phyloP scores from a whole-genome alignment of 1,140 invertebrate species.

The Protaetia brevitarsis region DNA sequence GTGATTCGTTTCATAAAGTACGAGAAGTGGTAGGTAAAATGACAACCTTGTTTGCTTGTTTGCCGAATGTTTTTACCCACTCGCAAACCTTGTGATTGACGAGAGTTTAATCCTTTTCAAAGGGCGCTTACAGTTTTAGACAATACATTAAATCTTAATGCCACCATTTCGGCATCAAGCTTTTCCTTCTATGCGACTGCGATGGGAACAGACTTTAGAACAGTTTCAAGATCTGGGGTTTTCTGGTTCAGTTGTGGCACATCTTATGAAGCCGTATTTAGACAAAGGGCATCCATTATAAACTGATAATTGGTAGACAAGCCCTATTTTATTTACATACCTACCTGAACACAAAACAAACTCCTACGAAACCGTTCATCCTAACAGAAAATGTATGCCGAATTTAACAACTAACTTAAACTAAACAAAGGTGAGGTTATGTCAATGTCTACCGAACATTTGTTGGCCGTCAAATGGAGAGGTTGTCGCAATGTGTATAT shows the following conservation, averaged over 20 bases:
- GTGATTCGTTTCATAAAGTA: not conserved
- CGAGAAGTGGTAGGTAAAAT: not conserved
- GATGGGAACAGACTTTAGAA: conserved; percentile 30
- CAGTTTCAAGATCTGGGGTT: conserved; percentile 30
- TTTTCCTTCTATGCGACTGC: conserved; percentile 28
- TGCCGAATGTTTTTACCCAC: conserved; percentile 28
- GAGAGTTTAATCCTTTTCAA: conserved; percentile 42
- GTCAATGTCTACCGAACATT: conserved; percentile 26
- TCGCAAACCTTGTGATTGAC: conserved; percentile 33
- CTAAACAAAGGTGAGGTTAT: not conserved
- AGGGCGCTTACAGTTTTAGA: conserved; percentile 43
- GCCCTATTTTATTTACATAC: conserved; percentile 24
- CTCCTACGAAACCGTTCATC: conserved; percentile 23
- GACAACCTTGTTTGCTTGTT: conserved; percentile 19
- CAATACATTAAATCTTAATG: conserved; percentile 46
- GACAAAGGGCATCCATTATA: conserved; percentile 32
- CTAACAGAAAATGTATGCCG: conserved; percentile 20
- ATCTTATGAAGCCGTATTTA: conserved; percentile 38
- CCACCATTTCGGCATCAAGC: conserved; percentile 46
- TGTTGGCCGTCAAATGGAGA: conserved; percentile 41
- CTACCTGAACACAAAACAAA: conserved; percentile 27
- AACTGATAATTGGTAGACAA: conserved; percentile 31
- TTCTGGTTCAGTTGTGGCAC: conserved; percentile 38
- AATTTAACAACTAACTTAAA: not conserved
- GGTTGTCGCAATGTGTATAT: conserved; percentile 40